A percentile compares a stretch with the other conserved stretches of the same genome.
phyloP scores from a whole-genome alignment of 2,888 invertebrate species.

The Microctonus brassicae region DNA sequence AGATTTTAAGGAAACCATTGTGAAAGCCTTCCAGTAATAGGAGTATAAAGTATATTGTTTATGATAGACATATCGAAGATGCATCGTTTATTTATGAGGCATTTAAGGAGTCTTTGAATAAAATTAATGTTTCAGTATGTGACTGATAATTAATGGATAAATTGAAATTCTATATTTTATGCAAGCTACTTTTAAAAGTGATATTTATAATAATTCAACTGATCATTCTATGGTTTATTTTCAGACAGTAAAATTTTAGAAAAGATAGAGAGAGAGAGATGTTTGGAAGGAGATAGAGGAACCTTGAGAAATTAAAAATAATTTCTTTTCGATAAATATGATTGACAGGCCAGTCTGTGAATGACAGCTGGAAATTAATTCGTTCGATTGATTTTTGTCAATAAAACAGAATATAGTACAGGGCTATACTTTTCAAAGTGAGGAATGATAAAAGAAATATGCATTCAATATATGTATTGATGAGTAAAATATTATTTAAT shows the following conservation, averaged over 20 bases:
- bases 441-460: background rate
- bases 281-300: too few species aligned
- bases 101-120: background rate
- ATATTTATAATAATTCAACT: background rate
- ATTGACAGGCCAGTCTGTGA: background rate
- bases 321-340: background rate
- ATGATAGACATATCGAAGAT: too few species aligned
- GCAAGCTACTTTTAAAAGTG: background rate
- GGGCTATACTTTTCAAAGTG: background rate
- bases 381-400: background rate
- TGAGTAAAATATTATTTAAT: background rate
- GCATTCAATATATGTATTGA: background rate
- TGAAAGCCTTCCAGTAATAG: background rate
- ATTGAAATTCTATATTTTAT: background rate
- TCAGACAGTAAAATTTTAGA: background rate
- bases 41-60: constrained; percentile 12
- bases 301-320: too few species aligned
- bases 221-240: background rate
- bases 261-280: too few species aligned
- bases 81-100: background rate
- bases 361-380: background rate
- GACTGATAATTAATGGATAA: background rate
- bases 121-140: background rate
- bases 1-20: constrained; percentile 5
- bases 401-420: background rate